phyloP scores from a whole-genome alignment of 2,113 vertebrate species.

The Synodontis membranacea region DNA sequence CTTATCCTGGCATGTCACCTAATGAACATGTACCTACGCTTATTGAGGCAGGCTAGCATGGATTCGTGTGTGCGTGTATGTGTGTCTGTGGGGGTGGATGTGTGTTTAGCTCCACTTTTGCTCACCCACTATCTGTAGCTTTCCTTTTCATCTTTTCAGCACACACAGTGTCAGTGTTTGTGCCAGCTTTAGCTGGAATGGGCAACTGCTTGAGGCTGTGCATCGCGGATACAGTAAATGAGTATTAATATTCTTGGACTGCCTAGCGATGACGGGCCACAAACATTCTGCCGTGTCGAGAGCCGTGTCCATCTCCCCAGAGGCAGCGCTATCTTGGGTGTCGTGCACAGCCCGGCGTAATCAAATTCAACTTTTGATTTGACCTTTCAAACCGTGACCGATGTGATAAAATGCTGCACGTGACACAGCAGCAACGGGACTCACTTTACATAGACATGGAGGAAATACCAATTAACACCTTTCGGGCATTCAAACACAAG shows the following conservation, averaged over 20 bases:
- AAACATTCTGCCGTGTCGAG: background rate
- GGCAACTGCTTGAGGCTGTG: background rate
- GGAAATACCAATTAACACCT: background rate
- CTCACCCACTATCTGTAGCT: background rate
- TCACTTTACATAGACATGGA: background rate
- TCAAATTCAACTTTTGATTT: constrained; percentile 9
- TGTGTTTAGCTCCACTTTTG: constrained; percentile 3
- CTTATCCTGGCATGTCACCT: constrained; percentile 11
- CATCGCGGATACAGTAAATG: background rate
- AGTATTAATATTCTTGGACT: constrained; percentile 12
- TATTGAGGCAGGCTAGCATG: constrained; percentile 7
- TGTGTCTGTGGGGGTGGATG: constrained; percentile 19
- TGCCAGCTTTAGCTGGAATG: constrained; percentile 12
- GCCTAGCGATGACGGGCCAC: background rate
- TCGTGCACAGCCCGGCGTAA: background rate
- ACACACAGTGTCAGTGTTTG: constrained; percentile 9
- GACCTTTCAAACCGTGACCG: background rate
- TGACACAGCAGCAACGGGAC: background rate
- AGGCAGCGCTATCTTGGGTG: background rate
- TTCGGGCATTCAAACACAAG: background rate
- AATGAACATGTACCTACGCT: background rate
- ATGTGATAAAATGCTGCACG: background rate
- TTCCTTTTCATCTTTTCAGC: background rate
- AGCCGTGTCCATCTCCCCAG: background rate
- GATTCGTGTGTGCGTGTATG: constrained; percentile 24